Evolutionary conservation across 2,113 vertebrate genomes (phyloP), one percentile per base, ranked within the genome.

Genomic region (Aphyosemion australe): DNA sequence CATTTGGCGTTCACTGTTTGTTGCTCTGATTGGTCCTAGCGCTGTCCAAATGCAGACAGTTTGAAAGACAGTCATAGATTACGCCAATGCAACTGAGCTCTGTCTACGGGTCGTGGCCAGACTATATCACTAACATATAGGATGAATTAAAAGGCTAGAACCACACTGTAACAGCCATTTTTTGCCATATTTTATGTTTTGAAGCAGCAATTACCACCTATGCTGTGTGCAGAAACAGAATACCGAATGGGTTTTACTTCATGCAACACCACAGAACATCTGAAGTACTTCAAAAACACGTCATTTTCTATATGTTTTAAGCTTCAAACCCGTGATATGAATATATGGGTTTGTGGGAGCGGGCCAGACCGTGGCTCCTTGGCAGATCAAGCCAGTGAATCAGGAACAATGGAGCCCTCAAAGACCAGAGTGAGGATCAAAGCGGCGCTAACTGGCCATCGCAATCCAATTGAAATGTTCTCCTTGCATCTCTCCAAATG

Each of bases 401-500:
- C 89, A 92, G 87, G 88, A 89, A 92, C 90, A 92, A 92, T 91
- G 87, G 87, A 79, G 78, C 83, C 87, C 90, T 91, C 87, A 87
- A 86, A 93, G 86, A 88, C 87, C 71, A 85, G 82, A 90, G 86
- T 87, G 79, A 82, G 88, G 88, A 93, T 93, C 90, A 93, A 93
- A 93, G 90, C 75, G 82, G 84, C 64, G 65, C 90, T 90, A 92
- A 92, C 90, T 88, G 90, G 87, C 88, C 91, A 92, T 91, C 87
- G 91, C 91, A 91, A 93, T 92, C 92, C 91, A 93, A 93, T 92
- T 92, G 90, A 93, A 93, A 92, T 91, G 89, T 90, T 93, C 90
- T 90, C 90, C 88, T 88, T 90, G 90, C 88, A 90, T 92, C 90
- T 90, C 88, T 88, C 76, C 87, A 82, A 90, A 91, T 81, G 90